Evolutionary conservation across 2,113 vertebrate species (phyloP).

Genomic region (Propithecus coquereli): DNA sequence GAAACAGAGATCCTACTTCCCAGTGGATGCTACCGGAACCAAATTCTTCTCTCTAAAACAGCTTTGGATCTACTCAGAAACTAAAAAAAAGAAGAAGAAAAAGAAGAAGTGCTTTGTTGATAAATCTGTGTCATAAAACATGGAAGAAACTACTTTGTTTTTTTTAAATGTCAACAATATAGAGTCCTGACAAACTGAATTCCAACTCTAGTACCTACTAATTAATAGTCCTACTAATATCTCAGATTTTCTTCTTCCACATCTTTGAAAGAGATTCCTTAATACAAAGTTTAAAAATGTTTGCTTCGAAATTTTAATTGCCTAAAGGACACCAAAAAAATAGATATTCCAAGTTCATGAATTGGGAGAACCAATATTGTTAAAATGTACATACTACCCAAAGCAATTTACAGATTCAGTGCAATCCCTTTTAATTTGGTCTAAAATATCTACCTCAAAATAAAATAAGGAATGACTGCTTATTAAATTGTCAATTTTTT

Average conservation of each 20-base stretch:
- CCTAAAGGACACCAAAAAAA: too few relatives aligned
- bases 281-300: too few relatives aligned
- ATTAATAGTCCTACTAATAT: not conserved
- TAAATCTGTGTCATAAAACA: not conserved
- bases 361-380: too few relatives aligned
- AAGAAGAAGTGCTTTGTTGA: not conserved
- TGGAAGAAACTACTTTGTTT: not conserved
- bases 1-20: not conserved
- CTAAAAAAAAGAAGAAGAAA: not conserved
- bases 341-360: too few relatives aligned
- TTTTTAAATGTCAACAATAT: not conserved
- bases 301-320: too few relatives aligned
- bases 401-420: too few relatives aligned
- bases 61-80: not conserved
- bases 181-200: not conserved
- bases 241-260: not conserved
- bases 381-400: too few relatives aligned
- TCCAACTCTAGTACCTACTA: not conserved
- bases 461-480: not conserved
- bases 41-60: not conserved
- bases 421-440: not conserved
- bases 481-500: not conserved
- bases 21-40: not conserved
- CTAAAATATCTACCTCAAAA: not conserved
- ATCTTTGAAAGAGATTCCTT: not conserved